These are phyloP conservation scores for Chaetogeoica ovagalla DNA, from an alignment of 2,888 invertebrate genomes.

Conservation along the genomic window DNA sequence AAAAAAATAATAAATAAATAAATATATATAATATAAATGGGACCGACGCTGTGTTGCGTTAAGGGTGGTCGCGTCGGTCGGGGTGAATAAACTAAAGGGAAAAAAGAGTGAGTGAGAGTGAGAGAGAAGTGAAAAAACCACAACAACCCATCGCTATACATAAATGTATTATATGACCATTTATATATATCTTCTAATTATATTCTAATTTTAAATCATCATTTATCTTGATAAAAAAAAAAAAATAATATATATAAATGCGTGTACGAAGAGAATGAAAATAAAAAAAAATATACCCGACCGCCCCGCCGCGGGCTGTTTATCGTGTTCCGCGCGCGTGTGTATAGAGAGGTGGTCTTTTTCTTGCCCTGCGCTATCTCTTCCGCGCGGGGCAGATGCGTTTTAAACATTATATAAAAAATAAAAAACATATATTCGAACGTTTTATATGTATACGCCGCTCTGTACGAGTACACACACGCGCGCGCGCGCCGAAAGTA, in stretches of 20 bases:
- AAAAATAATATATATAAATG: too few species aligned
- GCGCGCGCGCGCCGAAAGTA: background rate
- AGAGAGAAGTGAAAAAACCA: too few species aligned
- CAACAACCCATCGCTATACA: constrained; percentile 26
- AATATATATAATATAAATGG: constrained; percentile 23
- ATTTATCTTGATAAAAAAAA: constrained; percentile 52
- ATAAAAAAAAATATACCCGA: constrained; percentile 9
- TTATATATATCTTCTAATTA: constrained; percentile 51
- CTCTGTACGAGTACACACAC: background rate
- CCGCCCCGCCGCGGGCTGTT: constrained; percentile 52
- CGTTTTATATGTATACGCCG: background rate
- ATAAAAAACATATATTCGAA: constrained; percentile 26
- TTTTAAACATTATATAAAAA: constrained; percentile 39
- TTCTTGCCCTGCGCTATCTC: constrained; percentile 2
- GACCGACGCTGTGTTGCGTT: constrained; percentile 2
- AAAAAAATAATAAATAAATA: background rate
- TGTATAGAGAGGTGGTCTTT: constrained; percentile 31
- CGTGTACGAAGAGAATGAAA: constrained; percentile 15
- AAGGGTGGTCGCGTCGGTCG: constrained; percentile 43
- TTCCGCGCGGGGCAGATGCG: constrained; percentile 42
- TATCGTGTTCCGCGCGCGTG: too few species aligned
- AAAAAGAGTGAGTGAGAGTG: background rate
- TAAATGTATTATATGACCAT: constrained; percentile 21
- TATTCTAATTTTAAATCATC: constrained; percentile 53
- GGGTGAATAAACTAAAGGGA: constrained; percentile 44